Base-by-base conservation (phyloP, 2,113 vertebrate genomes). In the Numida meleagris region DNA sequence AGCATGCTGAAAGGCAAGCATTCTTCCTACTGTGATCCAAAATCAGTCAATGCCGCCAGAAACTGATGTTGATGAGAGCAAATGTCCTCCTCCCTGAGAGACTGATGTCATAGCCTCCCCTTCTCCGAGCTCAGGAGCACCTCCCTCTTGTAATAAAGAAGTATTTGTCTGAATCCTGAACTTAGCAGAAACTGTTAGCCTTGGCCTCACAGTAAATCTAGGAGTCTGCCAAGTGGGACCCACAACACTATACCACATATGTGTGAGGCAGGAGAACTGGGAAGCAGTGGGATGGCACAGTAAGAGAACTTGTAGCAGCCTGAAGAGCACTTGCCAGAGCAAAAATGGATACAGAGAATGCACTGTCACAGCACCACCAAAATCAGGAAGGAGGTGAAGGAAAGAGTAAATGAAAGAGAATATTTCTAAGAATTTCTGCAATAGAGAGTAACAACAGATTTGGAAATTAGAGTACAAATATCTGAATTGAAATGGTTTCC, bases 151-250 rank as follows among this genome's bases (percentile, higher is more conserved):
- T 67, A 82, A 29, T 80, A 86, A 83, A 0, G 0, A 80, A 45
- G 15, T 70, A 18, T 31, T 93, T 51, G 53, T 61, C 53, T 82
- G 43, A 76, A 88, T 76, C 18, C 36, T 57, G 48, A 80, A 16
- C 46, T 50, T 2, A 0, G 36, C 6, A 33, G 42, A 34, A 38
- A 12, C 34, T 0, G 0, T 8, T 66, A 82, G 8, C 29, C 66
- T 61, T 48, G 85, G 53, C 14, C 46, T 82, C 3, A 1, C 23
- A 23, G 58, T 68, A 24, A 51, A 34, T 33, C 21, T 84, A 25
- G 2, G 16, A 76, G 40, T 61, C 48, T 83, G 50, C 25, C 0
- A 1, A 70, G 29, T 8, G 33, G 5, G 43, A 92, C 23, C 3
- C 42, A 33, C 42, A 36, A 0, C 18, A 43, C 10, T 17, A 9